Percentiles rank a stretch among this genome's conserved stretches.
phyloP scores from a whole-genome alignment of 2,113 vertebrate species.

The Heterocephalus glaber region DNA sequence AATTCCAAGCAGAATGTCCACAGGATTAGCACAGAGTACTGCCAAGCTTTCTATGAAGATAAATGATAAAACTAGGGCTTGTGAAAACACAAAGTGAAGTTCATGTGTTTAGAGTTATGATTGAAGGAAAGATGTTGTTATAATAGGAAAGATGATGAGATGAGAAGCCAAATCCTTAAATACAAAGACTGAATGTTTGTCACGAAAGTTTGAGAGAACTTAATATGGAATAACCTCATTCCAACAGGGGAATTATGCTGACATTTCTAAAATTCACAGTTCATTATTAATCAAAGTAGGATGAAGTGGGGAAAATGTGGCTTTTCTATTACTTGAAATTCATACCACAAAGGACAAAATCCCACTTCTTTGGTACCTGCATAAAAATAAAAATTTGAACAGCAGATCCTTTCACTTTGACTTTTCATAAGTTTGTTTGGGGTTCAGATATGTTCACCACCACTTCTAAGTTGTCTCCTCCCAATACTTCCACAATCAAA shows the following conservation, averaged over 20 bases:
- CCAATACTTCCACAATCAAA: background rate
- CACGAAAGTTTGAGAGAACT: background rate
- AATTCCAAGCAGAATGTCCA: background rate
- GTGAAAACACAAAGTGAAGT: background rate
- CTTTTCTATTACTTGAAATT: background rate
- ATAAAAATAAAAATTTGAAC: background rate
- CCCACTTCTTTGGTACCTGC: background rate
- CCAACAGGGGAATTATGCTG: background rate
- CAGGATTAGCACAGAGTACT: background rate
- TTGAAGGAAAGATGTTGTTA: too few relatives aligned
- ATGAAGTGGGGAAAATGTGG: background rate
- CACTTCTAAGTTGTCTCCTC: background rate
- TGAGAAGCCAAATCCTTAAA: background rate
- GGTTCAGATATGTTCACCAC: background rate
- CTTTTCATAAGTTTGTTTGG: background rate
- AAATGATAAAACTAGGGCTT: background rate
- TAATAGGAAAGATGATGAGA: background rate
- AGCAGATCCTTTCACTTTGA: background rate
- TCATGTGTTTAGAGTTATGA: background rate
- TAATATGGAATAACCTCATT: background rate
- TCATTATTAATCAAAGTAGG: background rate
- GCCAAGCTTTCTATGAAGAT: background rate
- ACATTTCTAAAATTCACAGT: conserved; percentile 1
- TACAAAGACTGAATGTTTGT: background rate
- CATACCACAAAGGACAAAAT: background rate